Evolutionary conservation across 2,797 vertebrate genomes (phyloP).

Genomic region (Caiman crocodilus): DNA sequence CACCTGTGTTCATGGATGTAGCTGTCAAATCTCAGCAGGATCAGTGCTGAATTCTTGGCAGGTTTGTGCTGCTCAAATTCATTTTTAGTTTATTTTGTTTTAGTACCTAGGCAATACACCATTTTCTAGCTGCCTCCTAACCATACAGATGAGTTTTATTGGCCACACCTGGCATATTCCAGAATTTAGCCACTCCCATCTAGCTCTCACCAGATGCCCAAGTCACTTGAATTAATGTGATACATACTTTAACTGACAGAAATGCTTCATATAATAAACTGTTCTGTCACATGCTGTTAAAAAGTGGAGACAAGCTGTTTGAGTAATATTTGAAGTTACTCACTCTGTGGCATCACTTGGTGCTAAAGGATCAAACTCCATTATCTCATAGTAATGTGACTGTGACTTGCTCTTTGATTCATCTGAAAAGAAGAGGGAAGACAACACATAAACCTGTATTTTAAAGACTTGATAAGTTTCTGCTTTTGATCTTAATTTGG

Average conservation of each 20-base stretch:
- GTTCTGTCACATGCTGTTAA: neutral
- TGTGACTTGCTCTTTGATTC: slow-evolving; percentile 68
- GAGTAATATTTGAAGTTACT: slow-evolving; percentile 70
- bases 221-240: neutral
- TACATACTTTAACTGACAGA: neutral
- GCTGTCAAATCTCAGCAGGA: neutral
- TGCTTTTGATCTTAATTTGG: neutral
- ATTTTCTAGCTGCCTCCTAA: neutral
- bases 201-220: accelerated
- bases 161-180: neutral
- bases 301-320: neutral
- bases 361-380: slow-evolving; percentile 86
- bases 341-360: slow-evolving; percentile 77
- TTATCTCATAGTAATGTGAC: slow-evolving; percentile 80
- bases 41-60: neutral
- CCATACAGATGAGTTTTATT: neutral
- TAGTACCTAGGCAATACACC: neutral
- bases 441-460: neutral
- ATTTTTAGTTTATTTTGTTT: neutral
- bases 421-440: slow-evolving; percentile 49
- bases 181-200: neutral
- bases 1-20: neutral
- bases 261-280: neutral
- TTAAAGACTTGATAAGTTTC: neutral
- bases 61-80: neutral